These are phyloP conservation scores for Anguilla marmorata DNA, from an alignment of 2,797 vertebrate genomes.

Conservation along the genomic window DNA sequence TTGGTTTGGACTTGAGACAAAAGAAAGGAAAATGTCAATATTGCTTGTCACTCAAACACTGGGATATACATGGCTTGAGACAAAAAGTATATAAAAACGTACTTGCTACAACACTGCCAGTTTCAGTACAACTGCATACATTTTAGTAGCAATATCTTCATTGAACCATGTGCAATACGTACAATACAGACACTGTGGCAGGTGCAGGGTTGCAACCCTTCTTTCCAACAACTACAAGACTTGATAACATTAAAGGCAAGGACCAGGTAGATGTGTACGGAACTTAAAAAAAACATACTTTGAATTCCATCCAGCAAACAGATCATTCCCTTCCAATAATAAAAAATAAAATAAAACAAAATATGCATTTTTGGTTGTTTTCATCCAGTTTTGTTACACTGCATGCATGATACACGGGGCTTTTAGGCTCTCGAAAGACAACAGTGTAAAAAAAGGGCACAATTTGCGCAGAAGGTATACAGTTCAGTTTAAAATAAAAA, in stretches of 20 bases:
- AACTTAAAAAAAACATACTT: conserved; percentile 50
- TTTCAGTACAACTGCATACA: conserved; percentile 71
- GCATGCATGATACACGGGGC: conserved; percentile 79
- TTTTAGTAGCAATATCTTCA: conserved; percentile 74
- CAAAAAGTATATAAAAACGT: conserved; percentile 50
- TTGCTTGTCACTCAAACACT: conserved; percentile 76
- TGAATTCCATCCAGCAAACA: conserved; percentile 60
- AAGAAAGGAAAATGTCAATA: conserved; percentile 73
- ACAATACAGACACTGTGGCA: conserved; percentile 69
- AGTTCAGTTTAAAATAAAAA: conserved; percentile 56
- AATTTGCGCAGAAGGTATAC: conserved; percentile 42
- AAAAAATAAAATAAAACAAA: conserved; percentile 57
- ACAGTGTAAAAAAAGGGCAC: conserved; percentile 71
- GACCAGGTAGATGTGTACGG: conserved; percentile 40
- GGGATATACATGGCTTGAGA: conserved; percentile 55
- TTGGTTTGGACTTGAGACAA: conserved; percentile 66
- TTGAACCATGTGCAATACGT: conserved; percentile 73
- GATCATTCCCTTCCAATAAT: conserved; percentile 53
- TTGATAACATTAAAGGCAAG: conserved; percentile 37
- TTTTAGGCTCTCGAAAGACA: conserved; percentile 45
- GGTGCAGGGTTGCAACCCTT: conserved; percentile 57
- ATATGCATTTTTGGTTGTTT: conserved; percentile 62
- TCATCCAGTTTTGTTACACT: conserved; percentile 79
- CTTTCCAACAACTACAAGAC: conserved; percentile 44
- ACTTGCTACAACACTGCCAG: conserved; percentile 73